A percentile compares a stretch with the other conserved stretches of the same genome.
phyloP scores from a whole-genome alignment of 2,797 vertebrate genomes.

The Coreius guichenoti region DNA sequence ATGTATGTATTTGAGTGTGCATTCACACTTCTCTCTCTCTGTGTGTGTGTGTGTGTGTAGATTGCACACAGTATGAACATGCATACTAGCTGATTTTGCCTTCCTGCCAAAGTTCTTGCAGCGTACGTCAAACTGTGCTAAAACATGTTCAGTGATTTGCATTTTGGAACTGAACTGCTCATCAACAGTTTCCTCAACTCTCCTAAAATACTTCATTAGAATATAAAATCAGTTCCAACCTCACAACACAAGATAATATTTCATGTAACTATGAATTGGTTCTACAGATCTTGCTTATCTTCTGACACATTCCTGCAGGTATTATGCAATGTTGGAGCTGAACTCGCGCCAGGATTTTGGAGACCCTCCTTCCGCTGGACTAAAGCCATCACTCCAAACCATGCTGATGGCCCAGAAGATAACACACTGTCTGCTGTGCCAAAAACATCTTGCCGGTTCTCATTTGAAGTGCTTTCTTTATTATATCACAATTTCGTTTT shows the following conservation, averaged over 20 bases:
- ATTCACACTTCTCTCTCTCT: not conserved
- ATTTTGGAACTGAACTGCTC: not conserved
- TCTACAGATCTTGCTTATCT: conserved; percentile 3
- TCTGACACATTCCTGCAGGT: conserved; percentile 24
- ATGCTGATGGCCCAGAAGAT: conserved; percentile 22
- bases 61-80: not conserved
- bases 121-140: not conserved
- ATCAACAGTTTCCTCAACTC: not conserved
- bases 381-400: not conserved
- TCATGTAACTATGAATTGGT: not conserved
- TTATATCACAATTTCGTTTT: not conserved
- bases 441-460: not conserved
- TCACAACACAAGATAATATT: conserved; percentile 2
- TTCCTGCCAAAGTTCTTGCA: not conserved
- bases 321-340: conserved; percentile 3
- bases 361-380: conserved; percentile 11
- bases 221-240: not conserved
- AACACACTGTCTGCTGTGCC: not conserved
- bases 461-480: not conserved
- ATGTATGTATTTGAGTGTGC: not conserved
- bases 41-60: not conserved
- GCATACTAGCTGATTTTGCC: not conserved
- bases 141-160: conserved; percentile 22
- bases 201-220: not conserved
- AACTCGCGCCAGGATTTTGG: conserved; percentile 10